phyloP scores from a whole-genome alignment of 2,797 vertebrate genomes.

The Pangasius djambal region DNA sequence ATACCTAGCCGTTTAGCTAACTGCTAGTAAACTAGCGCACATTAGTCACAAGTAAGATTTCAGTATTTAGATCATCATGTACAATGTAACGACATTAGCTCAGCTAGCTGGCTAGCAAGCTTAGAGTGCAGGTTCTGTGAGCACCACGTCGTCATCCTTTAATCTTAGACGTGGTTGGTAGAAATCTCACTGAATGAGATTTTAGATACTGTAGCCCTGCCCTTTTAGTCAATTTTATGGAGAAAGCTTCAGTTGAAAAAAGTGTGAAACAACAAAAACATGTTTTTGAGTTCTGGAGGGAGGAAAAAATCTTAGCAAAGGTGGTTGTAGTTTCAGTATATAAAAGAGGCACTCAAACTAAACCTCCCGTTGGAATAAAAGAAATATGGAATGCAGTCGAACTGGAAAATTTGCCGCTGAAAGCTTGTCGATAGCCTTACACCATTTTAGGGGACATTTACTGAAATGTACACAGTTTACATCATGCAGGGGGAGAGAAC shows the following conservation, averaged over 20 bases:
- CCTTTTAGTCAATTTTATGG: background rate
- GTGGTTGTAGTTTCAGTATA: background rate
- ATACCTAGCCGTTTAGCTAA: background rate
- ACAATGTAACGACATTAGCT: background rate
- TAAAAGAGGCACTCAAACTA: background rate
- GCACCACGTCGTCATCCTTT: too few relatives aligned
- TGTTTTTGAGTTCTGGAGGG: background rate
- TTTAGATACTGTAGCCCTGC: background rate
- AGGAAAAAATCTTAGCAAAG: background rate
- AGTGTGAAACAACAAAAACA: background rate
- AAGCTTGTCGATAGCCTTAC: background rate
- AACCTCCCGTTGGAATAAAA: background rate
- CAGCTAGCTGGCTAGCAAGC: background rate
- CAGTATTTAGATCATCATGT: background rate
- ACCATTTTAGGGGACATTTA: background rate
- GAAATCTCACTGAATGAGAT: too few relatives aligned
- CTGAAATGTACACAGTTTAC: constrained; percentile 8
- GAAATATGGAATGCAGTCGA: constrained; percentile 41
- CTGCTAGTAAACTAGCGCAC: background rate
- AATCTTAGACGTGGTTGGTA: background rate
- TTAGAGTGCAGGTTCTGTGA: background rate
- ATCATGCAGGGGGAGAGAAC: background rate
- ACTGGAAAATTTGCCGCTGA: constrained; percentile 13
- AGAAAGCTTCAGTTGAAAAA: background rate
- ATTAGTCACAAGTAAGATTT: background rate